Conservation (phyloP, 2,797 vertebrate genomes). For the Syngnathus rostellatus region DNA sequence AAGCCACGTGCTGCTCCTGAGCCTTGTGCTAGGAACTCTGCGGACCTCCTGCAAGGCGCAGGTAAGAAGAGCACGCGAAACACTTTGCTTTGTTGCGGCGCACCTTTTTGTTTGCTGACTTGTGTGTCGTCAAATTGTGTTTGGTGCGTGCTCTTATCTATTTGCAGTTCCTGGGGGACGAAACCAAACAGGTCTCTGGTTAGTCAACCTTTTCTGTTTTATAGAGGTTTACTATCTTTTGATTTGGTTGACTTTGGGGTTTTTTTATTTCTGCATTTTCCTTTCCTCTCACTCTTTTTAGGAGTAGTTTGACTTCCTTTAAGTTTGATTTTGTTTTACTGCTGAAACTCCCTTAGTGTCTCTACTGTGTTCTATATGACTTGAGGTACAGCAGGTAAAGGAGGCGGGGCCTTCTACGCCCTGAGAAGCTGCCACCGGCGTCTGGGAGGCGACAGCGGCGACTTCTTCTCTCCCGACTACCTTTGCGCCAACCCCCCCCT, state of each 20-base stretch:
- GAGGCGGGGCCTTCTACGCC: constrained; percentile 56
- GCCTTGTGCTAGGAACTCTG: background rate
- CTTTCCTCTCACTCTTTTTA: no score
- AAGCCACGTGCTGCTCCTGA: background rate
- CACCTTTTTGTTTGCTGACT: background rate
- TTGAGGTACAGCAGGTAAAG: background rate
- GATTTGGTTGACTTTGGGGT: no score
- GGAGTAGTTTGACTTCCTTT: no score
- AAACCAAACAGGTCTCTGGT: background rate
- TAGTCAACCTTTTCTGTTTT: background rate
- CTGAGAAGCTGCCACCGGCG: constrained; percentile 69
- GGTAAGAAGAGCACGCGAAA: background rate
- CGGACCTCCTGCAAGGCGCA: constrained; percentile 2
- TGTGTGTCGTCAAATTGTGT: background rate
- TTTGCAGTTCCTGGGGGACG: background rate
- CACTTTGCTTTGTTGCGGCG: background rate
- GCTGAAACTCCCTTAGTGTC: no score
- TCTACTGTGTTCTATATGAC: background rate
- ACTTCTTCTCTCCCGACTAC: constrained; percentile 73
- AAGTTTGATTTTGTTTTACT: no score
- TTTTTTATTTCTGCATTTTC: background rate
- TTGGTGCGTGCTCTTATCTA: background rate
- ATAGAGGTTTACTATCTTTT: no score
- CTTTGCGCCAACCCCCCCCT: constrained; percentile 70
- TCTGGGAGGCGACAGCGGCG: constrained; percentile 35